Percentiles rank a stretch among this genome's conserved stretches.
These are phyloP conservation scores for Callithrix jacchus DNA, from an alignment of 2,113 vertebrate species.

Conservation along the genomic window DNA sequence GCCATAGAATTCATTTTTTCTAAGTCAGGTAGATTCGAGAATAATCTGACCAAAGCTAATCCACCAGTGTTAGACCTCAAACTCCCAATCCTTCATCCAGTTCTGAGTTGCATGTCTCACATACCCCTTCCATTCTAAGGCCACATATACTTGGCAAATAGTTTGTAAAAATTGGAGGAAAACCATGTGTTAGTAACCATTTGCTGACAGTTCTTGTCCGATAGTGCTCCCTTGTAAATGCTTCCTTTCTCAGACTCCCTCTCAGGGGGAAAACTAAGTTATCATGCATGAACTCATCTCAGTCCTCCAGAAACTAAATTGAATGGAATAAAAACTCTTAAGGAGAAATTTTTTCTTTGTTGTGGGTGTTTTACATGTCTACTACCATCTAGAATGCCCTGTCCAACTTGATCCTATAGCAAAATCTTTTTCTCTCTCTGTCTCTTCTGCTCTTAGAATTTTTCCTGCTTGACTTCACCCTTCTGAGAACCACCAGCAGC, in stretches of 20 bases:
- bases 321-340: background rate
- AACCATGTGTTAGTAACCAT: background rate
- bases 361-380: background rate
- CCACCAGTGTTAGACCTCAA: background rate
- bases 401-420: background rate
- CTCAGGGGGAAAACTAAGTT: background rate
- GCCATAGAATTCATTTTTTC: background rate
- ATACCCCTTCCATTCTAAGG: background rate
- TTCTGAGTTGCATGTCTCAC: background rate
- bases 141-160: background rate
- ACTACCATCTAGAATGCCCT: background rate
- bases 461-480: background rate
- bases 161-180: conserved; percentile 37
- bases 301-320: background rate
- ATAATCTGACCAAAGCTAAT: background rate
- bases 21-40: background rate
- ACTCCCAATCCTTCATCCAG: background rate
- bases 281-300: background rate
- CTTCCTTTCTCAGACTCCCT: background rate
- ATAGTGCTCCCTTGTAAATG: background rate
- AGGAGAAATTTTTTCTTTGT: background rate
- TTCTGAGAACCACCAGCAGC: background rate
- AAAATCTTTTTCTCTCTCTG: background rate
- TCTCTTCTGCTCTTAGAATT: background rate
- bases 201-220: background rate